Evolutionary conservation across 2,888 invertebrate genomes (phyloP).

Genomic region (Kuschelorhynchus macadamiae): DNA sequence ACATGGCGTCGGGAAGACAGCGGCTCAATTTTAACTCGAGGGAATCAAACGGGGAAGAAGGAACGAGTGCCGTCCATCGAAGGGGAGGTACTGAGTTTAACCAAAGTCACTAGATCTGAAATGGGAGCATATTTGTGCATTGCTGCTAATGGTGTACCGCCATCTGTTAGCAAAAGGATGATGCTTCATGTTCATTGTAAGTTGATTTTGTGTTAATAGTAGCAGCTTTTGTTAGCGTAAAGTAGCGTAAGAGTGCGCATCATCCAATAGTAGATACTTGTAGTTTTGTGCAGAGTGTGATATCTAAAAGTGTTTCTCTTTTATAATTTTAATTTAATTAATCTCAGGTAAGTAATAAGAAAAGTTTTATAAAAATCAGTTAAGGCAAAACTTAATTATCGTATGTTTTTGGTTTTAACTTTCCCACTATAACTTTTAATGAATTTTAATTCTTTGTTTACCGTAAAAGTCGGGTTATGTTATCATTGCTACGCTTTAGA

Average conservation of each 20-base stretch:
- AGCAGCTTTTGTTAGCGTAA: background rate
- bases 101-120: slow-evolving; percentile 90
- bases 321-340: too few relatives aligned
- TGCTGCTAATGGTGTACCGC: slow-evolving; percentile 90
- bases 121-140: slow-evolving; percentile 90
- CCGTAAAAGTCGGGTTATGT: too few relatives aligned
- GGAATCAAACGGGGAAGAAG: slow-evolving; percentile 77
- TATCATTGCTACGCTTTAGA: too few relatives aligned
- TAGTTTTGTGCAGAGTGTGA: too few relatives aligned
- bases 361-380: too few relatives aligned
- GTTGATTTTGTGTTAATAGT: slow-evolving; percentile 65
- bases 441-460: too few relatives aligned
- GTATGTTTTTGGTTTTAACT: too few relatives aligned
- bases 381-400: too few relatives aligned
- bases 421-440: too few relatives aligned
- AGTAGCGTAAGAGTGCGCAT: background rate
- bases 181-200: slow-evolving; percentile 93
- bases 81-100: slow-evolving; percentile 85
- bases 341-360: too few relatives aligned
- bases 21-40: slow-evolving; percentile 83
- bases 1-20: slow-evolving; percentile 91
- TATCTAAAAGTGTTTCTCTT: too few relatives aligned
- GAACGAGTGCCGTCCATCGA: slow-evolving; percentile 84
- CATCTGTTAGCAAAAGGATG: slow-evolving; percentile 92
- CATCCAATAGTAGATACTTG: too few relatives aligned